Conservation (phyloP, 2,797 vertebrate species). For the Gadopsis marmoratus region DNA sequence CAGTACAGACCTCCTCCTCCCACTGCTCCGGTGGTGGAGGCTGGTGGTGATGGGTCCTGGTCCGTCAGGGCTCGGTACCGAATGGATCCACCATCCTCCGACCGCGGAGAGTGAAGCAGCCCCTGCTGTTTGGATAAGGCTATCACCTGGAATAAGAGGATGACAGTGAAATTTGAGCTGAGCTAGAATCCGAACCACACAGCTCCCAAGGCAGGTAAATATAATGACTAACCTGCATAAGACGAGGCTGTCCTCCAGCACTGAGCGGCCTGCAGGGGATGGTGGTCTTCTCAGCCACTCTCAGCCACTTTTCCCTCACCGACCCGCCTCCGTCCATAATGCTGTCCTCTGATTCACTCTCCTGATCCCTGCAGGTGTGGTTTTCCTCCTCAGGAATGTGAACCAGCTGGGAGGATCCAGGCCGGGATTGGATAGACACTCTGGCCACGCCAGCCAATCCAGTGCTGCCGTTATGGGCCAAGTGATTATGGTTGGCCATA, state of each 20-base stretch:
- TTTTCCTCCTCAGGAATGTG: constrained; percentile 95
- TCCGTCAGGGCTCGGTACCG: constrained; percentile 94
- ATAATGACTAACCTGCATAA: constrained; percentile 89
- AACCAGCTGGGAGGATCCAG: constrained; percentile 94
- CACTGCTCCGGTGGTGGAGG: constrained; percentile 76
- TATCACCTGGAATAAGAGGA: constrained; percentile 80
- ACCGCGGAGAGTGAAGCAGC: constrained; percentile 87
- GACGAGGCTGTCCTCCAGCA: constrained; percentile 89
- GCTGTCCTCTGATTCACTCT: constrained; percentile 83
- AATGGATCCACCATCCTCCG: constrained; percentile 91
- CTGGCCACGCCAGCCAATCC: constrained; percentile 89
- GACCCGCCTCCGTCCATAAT: constrained; percentile 85
- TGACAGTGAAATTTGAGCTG: constrained; percentile 1
- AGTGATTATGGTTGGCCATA: constrained; percentile 85
- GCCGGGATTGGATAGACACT: constrained; percentile 93
- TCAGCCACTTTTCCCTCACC: constrained; percentile 94
- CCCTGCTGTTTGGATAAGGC: constrained; percentile 97
- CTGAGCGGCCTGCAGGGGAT: constrained; percentile 90
- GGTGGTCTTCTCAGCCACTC: constrained; percentile 93
- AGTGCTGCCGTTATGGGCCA: constrained; percentile 71
- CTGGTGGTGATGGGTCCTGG: constrained; percentile 88
- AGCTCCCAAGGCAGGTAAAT: background rate
- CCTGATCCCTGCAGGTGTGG: constrained; percentile 80
- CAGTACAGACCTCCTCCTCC: constrained; percentile 70
- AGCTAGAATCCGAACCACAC: background rate